Percentiles rank a stretch among this genome's conserved stretches.
phyloP scores from a whole-genome alignment of 1,140 invertebrate genomes.

The Dinothrombium tinctorium region DNA sequence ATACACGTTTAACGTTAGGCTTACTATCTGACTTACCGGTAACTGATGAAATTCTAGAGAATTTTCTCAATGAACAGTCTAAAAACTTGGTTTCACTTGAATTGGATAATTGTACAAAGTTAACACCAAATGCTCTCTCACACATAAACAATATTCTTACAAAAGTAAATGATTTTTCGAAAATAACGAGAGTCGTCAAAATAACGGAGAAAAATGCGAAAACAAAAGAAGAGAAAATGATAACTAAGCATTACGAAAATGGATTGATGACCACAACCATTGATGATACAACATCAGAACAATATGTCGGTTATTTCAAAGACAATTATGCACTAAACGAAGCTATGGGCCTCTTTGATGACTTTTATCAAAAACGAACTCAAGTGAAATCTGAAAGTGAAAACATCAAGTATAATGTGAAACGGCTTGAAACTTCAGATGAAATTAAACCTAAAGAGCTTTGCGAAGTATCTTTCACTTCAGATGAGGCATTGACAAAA shows the following conservation, averaged over 20 bases:
- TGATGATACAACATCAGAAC: not conserved
- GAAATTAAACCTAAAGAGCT: no score
- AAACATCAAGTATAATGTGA: no score
- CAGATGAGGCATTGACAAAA: no score
- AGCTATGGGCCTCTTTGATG: no score
- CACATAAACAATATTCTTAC: not conserved
- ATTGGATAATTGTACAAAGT: constrained; percentile 3
- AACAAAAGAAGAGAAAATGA: not conserved
- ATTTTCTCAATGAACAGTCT: constrained; percentile 4
- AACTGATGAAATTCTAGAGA: constrained; percentile 3
- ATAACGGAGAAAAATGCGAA: not conserved
- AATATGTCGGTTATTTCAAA: no score
- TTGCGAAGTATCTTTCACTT: no score
- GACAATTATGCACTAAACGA: no score
- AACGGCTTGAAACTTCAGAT: no score
- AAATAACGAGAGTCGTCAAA: not conserved
- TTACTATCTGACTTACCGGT: constrained; percentile 6
- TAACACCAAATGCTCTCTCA: not conserved
- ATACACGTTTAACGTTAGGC: not conserved
- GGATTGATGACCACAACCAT: not conserved
- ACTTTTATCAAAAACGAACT: no score
- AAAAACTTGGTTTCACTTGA: constrained; percentile 2
- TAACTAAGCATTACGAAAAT: not conserved
- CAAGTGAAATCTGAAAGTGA: no score
- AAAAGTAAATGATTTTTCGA: not conserved